These are phyloP conservation scores for Drosophila robusta DNA, from an alignment of 2,888 invertebrate genomes.

Conservation along the genomic window DNA sequence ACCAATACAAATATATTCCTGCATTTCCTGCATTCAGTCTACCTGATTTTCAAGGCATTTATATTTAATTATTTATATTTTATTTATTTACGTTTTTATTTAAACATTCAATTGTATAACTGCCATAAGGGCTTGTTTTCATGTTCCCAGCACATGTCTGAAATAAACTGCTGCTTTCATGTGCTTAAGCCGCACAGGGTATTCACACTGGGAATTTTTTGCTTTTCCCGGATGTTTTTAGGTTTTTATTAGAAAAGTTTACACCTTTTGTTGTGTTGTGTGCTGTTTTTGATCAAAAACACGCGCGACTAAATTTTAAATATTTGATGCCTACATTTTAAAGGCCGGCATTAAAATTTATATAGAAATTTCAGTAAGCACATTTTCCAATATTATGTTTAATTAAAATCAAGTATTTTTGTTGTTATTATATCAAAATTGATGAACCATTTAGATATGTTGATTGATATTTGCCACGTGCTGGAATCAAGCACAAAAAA, in stretches of 20 bases:
- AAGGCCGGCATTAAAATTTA: not conserved
- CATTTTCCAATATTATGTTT: slow-evolving; percentile 1
- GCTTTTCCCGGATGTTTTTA: slow-evolving; percentile 29
- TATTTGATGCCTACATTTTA: slow-evolving; percentile 4
- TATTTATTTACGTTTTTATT: too few relatives aligned
- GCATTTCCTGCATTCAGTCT: too few relatives aligned
- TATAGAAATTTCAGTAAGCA: slow-evolving; percentile 4
- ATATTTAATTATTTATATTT: too few relatives aligned
- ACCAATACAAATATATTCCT: too few relatives aligned
- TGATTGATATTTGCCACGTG: slow-evolving; percentile 24
- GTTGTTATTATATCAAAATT: not conserved
- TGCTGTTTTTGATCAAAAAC: slow-evolving; percentile 5
- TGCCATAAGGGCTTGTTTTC: too few relatives aligned
- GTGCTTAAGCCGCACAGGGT: not conserved
- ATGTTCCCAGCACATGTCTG: too few relatives aligned
- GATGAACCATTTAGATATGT: slow-evolving; percentile 7
- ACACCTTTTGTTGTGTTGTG: slow-evolving; percentile 28
- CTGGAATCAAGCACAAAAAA: not conserved
- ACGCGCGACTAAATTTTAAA: slow-evolving; percentile 1
- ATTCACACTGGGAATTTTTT: slow-evolving; percentile 1
- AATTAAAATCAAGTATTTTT: slow-evolving; percentile 5
- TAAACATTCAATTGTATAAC: too few relatives aligned
- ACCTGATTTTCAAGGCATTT: too few relatives aligned
- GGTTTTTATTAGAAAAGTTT: slow-evolving; percentile 62
- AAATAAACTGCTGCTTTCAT: not conserved